Base-by-base conservation (phyloP, 2,113 vertebrate species). In the Lasiurus cinereus region DNA sequence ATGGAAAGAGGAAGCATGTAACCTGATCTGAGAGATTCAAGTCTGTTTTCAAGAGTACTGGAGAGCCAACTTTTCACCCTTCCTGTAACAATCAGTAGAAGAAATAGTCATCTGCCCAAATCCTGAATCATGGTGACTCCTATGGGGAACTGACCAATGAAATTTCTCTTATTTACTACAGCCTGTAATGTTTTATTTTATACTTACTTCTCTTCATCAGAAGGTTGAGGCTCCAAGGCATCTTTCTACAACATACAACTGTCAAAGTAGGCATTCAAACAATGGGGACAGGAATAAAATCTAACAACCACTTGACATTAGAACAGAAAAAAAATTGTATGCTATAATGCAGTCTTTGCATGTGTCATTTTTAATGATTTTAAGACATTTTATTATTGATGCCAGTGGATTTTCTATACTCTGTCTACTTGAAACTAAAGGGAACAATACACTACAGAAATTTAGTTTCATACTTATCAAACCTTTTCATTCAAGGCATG, bases 111-210 rank as follows among this genome's bases (percentile, higher is more conserved):
- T 66, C 27, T 90, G 54, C 90, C 80, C 69, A 90, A 77, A 77
- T 48, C 36, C 46, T 93, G 77, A 83, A 33, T 78, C 64, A 67
- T 50, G 50, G 46, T 15, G 74, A 31, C 50, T 94, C 79, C 80
- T 85, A 31, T 62, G 33, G 21, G 29, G 22, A 29, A 69, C 39
- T 70, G 66, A 85, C 48, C 46, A 18, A 33, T 86, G 13, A 54
- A 87, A 90, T 21, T 88, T 70, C 85, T 76, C 62, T 9, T 46
- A 46, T 72, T 31, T 90, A 90, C 83, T 83, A 78, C 36, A 48
- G 48, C n/a, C 39, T 48, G 78, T 11, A 73, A 36, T 95, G 46
- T 46, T 89, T 91, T 88, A n/a, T 72, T 94, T 94, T 94, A 46
- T 79, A 73, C 64, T 79, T 90, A 52, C 3, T 90, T 92, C 82